A percentile compares a stretch with the other conserved stretches of the same genome.
Conservation (phyloP, 1,140 invertebrate genomes). For the Harpegnathos saltator region DNA sequence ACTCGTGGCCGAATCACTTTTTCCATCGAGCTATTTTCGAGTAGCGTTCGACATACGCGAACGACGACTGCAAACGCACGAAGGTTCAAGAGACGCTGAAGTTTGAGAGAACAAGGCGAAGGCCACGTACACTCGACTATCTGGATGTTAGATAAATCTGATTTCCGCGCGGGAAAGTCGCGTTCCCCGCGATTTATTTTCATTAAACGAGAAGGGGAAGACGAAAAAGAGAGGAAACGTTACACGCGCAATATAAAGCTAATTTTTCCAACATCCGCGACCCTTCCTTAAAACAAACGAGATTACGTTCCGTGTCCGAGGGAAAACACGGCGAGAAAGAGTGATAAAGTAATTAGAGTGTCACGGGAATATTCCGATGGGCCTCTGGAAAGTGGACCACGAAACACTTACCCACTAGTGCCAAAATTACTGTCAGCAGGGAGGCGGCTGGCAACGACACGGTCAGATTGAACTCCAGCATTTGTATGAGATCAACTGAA, state of each 20-base stretch:
- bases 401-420: slow-evolving; percentile 95
- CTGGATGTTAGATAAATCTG: background rate
- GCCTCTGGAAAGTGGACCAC: background rate
- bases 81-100: background rate
- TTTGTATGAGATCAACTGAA: slow-evolving; percentile 98
- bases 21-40: background rate
- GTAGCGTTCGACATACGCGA: background rate
- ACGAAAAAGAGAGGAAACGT: too few relatives aligned
- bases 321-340: too few relatives aligned
- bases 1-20: background rate
- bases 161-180: background rate
- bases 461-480: slow-evolving; percentile 97
- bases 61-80: background rate
- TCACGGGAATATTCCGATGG: too few relatives aligned
- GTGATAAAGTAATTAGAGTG: too few relatives aligned
- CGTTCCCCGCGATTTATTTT: background rate
- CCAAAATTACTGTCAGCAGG: slow-evolving; percentile 97
- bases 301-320: too few relatives aligned
- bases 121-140: too few relatives aligned
- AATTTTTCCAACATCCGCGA: too few relatives aligned
- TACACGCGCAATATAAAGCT: too few relatives aligned
- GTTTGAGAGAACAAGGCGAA: background rate
- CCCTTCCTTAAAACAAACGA: too few relatives aligned
- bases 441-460: slow-evolving; percentile 98
- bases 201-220: background rate